A percentile compares a stretch with the other conserved stretches of the same genome.
Evolutionary conservation across 2,797 vertebrate genomes (phyloP).

Genomic region (Danio tinwini): DNA sequence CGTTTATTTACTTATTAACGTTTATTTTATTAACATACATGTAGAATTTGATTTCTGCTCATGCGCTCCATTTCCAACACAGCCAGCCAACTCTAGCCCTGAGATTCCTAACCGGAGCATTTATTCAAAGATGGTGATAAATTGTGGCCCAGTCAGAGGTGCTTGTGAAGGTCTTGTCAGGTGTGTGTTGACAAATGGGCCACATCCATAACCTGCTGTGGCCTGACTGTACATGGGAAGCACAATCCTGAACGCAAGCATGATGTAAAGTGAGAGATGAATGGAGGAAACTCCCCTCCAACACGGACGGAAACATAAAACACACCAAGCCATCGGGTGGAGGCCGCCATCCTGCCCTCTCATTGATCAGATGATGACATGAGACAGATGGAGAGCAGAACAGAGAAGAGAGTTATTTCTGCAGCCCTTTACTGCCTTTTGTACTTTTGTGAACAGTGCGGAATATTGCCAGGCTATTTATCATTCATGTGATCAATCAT

Average conservation of each 20-base stretch:
- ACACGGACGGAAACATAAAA: constrained; percentile 51
- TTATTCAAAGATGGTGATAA: constrained; percentile 26
- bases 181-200: constrained; percentile 48
- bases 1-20: no score
- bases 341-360: constrained; percentile 48
- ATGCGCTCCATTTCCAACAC: background rate
- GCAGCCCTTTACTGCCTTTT: constrained; percentile 12
- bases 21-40: background rate
- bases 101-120: background rate
- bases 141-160: constrained; percentile 9
- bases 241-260: constrained; percentile 5
- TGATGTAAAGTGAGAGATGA: constrained; percentile 19
- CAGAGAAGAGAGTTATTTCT: background rate
- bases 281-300: constrained; percentile 13
- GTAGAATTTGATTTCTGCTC: background rate
- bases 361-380: constrained; percentile 58
- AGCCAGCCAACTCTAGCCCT: constrained; percentile 1
- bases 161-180: constrained; percentile 31
- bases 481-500: constrained; percentile 12
- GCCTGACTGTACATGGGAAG: constrained; percentile 24
- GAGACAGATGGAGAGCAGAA: constrained; percentile 42
- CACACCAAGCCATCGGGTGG: constrained; percentile 52
- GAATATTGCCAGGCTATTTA: constrained; percentile 8
- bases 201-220: constrained; percentile 41
- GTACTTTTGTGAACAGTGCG: constrained; percentile 18